Evolutionary conservation across 1,140 invertebrate genomes (phyloP).

Genomic region (Cylas formicarius): DNA sequence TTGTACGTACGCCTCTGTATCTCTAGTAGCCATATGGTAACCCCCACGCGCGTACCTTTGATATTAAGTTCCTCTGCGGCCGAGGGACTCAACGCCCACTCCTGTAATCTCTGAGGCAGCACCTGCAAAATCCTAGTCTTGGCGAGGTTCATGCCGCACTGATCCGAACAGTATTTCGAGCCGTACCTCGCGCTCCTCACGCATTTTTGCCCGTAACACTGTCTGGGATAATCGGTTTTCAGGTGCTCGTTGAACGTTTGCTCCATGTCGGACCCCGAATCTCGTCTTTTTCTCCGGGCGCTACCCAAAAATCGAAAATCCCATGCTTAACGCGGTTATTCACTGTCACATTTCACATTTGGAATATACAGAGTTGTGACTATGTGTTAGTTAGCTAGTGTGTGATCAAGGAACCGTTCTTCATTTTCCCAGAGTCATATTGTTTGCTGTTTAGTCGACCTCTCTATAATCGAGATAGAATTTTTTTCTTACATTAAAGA

Average conservation of each 20-base stretch:
- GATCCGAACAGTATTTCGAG: slow-evolving; percentile 93
- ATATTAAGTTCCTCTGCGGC: slow-evolving; percentile 82
- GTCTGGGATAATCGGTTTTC: slow-evolving; percentile 49
- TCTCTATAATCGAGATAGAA: no score
- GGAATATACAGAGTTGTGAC: no score
- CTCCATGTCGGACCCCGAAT: slow-evolving; percentile 37
- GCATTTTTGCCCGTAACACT: slow-evolving; percentile 91
- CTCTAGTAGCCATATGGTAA: background rate
- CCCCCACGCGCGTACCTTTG: slow-evolving; percentile 47
- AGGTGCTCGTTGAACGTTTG: slow-evolving; percentile 31
- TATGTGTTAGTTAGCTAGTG: no score
- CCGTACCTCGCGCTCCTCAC: slow-evolving; percentile 64
- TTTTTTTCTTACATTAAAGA: no score
- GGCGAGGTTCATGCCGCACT: slow-evolving; percentile 88
- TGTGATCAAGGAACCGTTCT: no score
- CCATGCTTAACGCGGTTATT: no score
- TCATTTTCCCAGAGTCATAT: no score
- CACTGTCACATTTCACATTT: no score
- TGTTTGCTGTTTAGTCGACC: no score
- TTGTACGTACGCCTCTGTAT: no score
- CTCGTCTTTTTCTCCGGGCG: slow-evolving; percentile 33
- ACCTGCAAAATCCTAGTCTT: slow-evolving; percentile 78
- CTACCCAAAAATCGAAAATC: no score
- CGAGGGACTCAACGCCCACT: slow-evolving; percentile 87
- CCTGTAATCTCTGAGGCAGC: slow-evolving; percentile 85